Conservation (phyloP, 2,797 vertebrate species). For the Cyprinella venusta region DNA sequence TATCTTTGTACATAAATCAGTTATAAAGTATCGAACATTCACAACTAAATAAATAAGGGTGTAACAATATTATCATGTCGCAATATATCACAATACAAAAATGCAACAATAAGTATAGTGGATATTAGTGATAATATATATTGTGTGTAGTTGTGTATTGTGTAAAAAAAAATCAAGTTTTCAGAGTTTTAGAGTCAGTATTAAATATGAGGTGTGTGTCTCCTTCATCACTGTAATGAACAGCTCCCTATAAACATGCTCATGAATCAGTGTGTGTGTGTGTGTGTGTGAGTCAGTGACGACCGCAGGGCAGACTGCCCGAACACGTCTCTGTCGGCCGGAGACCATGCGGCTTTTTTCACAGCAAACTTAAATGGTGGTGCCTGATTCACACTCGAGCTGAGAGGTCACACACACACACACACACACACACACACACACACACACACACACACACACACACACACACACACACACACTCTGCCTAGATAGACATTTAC, state of each 20-base stretch:
- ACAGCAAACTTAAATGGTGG: constrained; percentile 33
- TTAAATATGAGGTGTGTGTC: background rate
- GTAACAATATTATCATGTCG: too few relatives aligned
- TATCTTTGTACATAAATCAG: background rate
- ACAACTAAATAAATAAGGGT: background rate
- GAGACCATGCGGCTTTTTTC: constrained; percentile 41
- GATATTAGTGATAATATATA: too few relatives aligned
- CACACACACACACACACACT: too few relatives aligned
- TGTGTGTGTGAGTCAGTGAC: background rate
- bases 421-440: constrained; percentile 12
- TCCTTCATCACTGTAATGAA: constrained; percentile 14
- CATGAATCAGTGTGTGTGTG: constrained; percentile 18
- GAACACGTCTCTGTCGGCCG: constrained; percentile 34
- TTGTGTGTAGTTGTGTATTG: too few relatives aligned
- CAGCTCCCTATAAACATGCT: constrained; percentile 8
- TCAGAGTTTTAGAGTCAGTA: too few relatives aligned
- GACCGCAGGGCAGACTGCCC: constrained; percentile 42
- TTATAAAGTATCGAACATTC: background rate
- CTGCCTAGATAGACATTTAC: background rate
- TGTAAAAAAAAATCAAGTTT: too few relatives aligned
- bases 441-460: constrained; percentile 22
- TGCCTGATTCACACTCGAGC: constrained; percentile 53
- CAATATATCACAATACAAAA: too few relatives aligned
- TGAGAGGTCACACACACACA: constrained; percentile 32
- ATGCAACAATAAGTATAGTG: too few relatives aligned